Conservation (phyloP, 2,113 vertebrate species). For the Hemibagrus wyckioides region DNA sequence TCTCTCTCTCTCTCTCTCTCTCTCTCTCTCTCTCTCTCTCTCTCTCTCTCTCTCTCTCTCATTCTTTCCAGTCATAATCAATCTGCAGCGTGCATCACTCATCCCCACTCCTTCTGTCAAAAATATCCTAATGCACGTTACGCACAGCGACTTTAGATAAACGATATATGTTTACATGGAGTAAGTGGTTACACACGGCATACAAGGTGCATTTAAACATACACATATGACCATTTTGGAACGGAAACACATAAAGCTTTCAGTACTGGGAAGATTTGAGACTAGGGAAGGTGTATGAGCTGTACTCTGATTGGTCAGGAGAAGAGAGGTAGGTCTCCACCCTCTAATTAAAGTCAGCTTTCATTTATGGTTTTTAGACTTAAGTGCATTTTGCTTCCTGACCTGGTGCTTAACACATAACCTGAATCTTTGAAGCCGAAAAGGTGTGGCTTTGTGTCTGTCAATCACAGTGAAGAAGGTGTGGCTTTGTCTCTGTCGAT, state of each 20-base stretch:
- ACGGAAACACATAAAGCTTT: no score
- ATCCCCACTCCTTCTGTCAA: background rate
- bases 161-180: background rate
- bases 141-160: background rate
- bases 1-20: background rate
- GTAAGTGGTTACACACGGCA: no score
- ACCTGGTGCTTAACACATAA: no score
- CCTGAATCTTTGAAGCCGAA: no score
- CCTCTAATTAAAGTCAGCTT: no score
- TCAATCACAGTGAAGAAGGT: background rate
- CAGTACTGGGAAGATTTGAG: no score
- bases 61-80: background rate
- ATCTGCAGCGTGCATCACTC: background rate
- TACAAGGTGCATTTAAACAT: background rate
- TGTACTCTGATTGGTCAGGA: no score
- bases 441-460: background rate
- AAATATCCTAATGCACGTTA: background rate
- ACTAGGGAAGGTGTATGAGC: no score
- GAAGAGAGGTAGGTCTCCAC: no score
- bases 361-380: no score
- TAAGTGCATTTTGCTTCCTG: no score
- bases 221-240: background rate
- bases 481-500: background rate
- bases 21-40: no score
- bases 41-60: background rate